Base-by-base conservation (phyloP, 1,140 invertebrate genomes). In the Drosophila suzukii region DNA sequence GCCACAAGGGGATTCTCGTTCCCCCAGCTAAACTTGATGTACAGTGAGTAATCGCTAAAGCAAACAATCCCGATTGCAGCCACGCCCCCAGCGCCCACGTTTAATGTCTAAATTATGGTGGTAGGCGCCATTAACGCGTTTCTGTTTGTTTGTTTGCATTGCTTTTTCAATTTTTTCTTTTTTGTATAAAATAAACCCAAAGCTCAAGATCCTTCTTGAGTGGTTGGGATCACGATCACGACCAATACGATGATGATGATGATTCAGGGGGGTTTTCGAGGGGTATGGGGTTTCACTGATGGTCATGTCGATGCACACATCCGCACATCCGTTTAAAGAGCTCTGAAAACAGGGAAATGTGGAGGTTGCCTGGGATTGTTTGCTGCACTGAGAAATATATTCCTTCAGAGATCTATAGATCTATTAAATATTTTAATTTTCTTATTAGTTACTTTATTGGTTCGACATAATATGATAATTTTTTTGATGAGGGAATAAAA, bases 71-170 rank as follows among this genome's bases (percentile, higher is more conserved):
- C 36, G 43, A 72, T 57, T 20, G 41, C 66, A 13, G 77, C 56
- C 78, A 81, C 78, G 71, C 77, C 71, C 63, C 32, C 60, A 63
- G 68, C 79, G 70, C 79, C 75, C 81, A 80, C 74, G 61, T 75
- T 86, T 85, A 85, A 85, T 85, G 82, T 86, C 82, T 85, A 85
- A 85, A 85, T 85, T 85, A 85, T 75, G 78, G 74, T 70, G 62
- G 73, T 60, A 71, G 63, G 77, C 59, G 73, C 55, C 75, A 84
- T 84, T 84, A 84, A 76, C 67, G 81, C 59, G 38, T 63, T 62
- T 62, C 49, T 86, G 70, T 85, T 86, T 85, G 82, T 67, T 84
- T 85, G 65, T 65, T 68, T 66, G 60, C 60, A 63, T 66, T 68
- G 46, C 46, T 32, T 39, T 46, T 36, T 54, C 11, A 32, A 20